Conservation (phyloP, 2,797 vertebrate genomes). For the Agapornis canus region DNA sequence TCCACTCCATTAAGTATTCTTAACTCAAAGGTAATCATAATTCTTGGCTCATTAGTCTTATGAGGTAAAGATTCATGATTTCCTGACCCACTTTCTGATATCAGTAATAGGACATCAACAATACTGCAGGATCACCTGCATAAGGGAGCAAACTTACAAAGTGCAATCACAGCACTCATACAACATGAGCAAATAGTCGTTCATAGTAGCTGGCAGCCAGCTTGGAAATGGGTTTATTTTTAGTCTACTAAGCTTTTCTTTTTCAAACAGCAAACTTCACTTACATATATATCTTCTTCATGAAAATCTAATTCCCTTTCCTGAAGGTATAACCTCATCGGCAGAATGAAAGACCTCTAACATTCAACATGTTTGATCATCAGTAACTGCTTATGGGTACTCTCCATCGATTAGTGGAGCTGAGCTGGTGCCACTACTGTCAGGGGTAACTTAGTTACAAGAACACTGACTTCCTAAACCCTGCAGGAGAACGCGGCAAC, state of each 20-base stretch:
- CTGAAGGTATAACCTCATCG: neutral
- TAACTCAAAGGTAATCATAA: neutral
- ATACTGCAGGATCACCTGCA: neutral
- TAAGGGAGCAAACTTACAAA: neutral
- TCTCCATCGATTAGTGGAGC: neutral
- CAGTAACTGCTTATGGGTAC: constrained; percentile 23
- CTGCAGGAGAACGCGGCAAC: constrained; percentile 49
- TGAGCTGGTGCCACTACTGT: neutral
- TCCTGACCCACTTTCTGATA: neutral
- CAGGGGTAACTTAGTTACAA: neutral
- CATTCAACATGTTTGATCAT: neutral
- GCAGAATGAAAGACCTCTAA: neutral
- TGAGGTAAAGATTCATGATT: neutral
- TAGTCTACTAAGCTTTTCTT: neutral
- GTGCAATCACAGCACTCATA: neutral
- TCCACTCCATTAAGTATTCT: neutral
- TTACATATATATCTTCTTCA: neutral
- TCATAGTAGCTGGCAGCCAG: neutral
- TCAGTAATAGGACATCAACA: neutral
- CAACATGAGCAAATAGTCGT: neutral
- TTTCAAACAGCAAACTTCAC: neutral
- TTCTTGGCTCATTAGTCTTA: constrained; percentile 2
- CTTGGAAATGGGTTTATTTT: neutral
- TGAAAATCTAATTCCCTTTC: constrained; percentile 12
- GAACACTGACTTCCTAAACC: constrained; percentile 31